Base-by-base conservation (phyloP, 2,797 vertebrate genomes). In the Champsocephalus gunnari region DNA sequence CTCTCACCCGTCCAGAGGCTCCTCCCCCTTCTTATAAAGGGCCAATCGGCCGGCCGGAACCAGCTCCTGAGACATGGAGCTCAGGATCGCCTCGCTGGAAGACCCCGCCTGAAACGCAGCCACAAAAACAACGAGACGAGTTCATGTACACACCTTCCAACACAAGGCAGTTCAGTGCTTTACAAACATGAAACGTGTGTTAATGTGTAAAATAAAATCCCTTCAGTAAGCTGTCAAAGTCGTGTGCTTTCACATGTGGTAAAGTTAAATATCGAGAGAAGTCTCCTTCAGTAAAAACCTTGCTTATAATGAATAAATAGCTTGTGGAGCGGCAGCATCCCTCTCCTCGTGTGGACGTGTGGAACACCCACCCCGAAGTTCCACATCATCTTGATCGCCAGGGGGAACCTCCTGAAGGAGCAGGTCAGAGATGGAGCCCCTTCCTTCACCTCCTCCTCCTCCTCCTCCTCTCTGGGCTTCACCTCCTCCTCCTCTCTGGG, bases 321-420 rank as follows among this genome's bases (percentile, higher is more conserved):
- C 28, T 28, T 28, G 3, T 28, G 28, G 28, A 28, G 28, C 4
- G 4, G 28, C 28, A 28, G 28, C 28, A 28, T 28, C 28, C 28
- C 28, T 28, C 28, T 28, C 28, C 28, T 28, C 28, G 28, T 28
- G 28, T 28, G 28, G 3, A 4, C 28, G 28, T 28, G 28, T 28
- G 28, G 3, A 4, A 28, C 48, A 78, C 96, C 80, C 77, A 99
- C 97, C 93, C 96, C 96, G 38, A 98, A 95, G 88, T 98, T 99
- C 98, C 98, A 98, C 96, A 99, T 95, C 97, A 99, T 98, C 90
- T 99, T 98, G 90, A 98, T 92, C 2, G 98, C 98, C 41, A 98
- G 83, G 0, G 98, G 97, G 67, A 96, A 98, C 56, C 58, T 85
- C 66, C 68, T 77, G 0, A 93, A 76, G 7, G 89, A 87, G 81